Evolutionary conservation across 2,888 invertebrate species (phyloP).

Genomic region (Luperina testacea): DNA sequence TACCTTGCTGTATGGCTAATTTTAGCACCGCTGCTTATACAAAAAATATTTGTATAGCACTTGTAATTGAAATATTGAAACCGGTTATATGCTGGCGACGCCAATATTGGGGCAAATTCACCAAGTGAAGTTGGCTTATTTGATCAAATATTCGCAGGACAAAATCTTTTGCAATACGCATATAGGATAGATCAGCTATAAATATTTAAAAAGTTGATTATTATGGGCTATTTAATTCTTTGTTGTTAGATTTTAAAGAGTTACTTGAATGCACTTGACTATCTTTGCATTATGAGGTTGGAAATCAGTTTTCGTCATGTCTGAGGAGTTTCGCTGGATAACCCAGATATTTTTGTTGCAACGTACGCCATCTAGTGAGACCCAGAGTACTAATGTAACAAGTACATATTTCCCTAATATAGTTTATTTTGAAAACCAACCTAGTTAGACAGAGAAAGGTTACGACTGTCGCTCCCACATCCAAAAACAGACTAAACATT

Average conservation of each 20-base stretch:
- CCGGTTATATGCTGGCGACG: background rate
- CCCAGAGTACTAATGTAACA: background rate
- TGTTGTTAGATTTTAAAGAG: background rate
- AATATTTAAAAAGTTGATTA: background rate
- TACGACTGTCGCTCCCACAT: conserved; percentile 20
- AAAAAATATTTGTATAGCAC: background rate
- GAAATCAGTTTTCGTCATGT: background rate
- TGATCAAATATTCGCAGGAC: background rate
- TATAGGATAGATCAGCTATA: background rate
- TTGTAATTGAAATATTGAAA: too few species aligned
- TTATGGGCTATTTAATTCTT: background rate
- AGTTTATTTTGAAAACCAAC: background rate
- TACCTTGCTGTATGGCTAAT: background rate
- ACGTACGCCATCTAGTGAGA: background rate
- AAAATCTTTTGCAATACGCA: too few species aligned
- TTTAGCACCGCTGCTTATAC: background rate
- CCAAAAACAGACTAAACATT: conserved; percentile 69
- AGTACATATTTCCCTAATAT: background rate
- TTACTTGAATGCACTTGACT: background rate
- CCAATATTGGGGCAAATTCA: background rate
- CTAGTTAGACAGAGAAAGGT: background rate
- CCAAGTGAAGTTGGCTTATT: background rate
- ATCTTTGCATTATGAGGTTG: background rate
- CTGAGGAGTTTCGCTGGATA: background rate
- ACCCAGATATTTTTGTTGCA: background rate